Base-by-base conservation (phyloP, 1,140 invertebrate genomes). In the Drosophila bifasciata region DNA sequence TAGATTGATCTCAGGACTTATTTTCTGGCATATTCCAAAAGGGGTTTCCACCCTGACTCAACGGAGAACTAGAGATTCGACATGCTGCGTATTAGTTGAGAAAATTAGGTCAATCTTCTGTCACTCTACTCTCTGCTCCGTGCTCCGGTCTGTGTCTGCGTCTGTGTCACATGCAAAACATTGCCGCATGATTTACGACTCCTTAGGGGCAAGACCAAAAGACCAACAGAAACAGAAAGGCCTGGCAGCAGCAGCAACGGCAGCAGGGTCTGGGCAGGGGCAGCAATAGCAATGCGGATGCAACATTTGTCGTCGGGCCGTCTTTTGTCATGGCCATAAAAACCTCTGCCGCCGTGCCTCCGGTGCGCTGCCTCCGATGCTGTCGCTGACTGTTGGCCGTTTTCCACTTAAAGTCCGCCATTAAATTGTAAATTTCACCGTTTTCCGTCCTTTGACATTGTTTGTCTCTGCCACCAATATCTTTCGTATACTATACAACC, bases 291-390 rank as follows among this genome's bases (percentile, higher is more conserved):
- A 59, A 72, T 83, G 53, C 79, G 79, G 74, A 83, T 81, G 79
- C 63, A 59, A 53, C 62, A 68, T 68, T 68, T 58, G 49, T 66
- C 48, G 75, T 44, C 52, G 55, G 32, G 62, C 76, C 76, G 68
- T 78, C 79, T 83, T 83, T 83, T 83, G 79, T 83, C 74, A 83
- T 83, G 79, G 79, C 69, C 79, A 83, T 83, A 83, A 83, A 83
- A 83, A 83, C 43, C 43, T 48, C 66, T 40, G 48, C 41, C 64
- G 50, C 43, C 19, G 32, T 36, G 32, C 32, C 32, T 25, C 23
- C 7, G 23, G 23, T 25, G 5, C 23, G 23, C 23, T 25, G 23
- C 23, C 23, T 36, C 11, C 32, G 32, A 36, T 9, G 41, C 39
- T 69, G 59, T 50, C 58, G 48, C 50, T 62, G 67, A 69, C 67